phyloP scores from a whole-genome alignment of 2,797 vertebrate species.

The Danio tinwini region DNA sequence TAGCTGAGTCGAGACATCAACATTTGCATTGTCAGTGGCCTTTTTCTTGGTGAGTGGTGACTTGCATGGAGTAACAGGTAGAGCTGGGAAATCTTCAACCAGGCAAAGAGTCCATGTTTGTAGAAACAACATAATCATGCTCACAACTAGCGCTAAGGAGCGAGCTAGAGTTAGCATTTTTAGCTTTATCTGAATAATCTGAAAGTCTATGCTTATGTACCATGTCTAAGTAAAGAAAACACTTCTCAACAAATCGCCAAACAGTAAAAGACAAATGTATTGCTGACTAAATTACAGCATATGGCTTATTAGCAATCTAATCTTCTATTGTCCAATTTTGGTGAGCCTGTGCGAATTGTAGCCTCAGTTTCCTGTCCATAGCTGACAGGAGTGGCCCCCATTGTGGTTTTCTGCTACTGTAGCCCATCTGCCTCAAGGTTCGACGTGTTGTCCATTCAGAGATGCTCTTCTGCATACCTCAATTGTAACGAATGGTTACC shows the following conservation, averaged over 20 bases:
- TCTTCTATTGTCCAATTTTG: no score
- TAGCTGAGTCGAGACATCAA: neutral
- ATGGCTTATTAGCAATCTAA: neutral
- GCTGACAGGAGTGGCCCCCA: no score
- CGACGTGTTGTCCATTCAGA: no score
- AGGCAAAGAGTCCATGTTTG: neutral
- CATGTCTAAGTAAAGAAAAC: neutral
- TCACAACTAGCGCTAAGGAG: neutral
- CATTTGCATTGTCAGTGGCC: neutral
- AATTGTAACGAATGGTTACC: no score
- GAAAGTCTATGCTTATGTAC: neutral
- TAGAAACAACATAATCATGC: neutral
- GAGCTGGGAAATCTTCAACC: neutral
- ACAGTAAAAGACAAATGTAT: no score
- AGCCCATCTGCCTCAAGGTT: no score
- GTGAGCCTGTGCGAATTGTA: no score
- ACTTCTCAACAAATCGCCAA: no score
- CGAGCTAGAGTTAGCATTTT: neutral
- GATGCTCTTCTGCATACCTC: no score
- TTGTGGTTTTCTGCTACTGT: no score
- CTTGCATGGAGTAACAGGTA: neutral
- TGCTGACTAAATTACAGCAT: neutral
- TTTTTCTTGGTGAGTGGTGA: neutral
- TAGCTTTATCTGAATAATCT: neutral
- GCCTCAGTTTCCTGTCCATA: no score